Conservation (phyloP, 2,888 invertebrate genomes). For the Mythimna pallens region DNA sequence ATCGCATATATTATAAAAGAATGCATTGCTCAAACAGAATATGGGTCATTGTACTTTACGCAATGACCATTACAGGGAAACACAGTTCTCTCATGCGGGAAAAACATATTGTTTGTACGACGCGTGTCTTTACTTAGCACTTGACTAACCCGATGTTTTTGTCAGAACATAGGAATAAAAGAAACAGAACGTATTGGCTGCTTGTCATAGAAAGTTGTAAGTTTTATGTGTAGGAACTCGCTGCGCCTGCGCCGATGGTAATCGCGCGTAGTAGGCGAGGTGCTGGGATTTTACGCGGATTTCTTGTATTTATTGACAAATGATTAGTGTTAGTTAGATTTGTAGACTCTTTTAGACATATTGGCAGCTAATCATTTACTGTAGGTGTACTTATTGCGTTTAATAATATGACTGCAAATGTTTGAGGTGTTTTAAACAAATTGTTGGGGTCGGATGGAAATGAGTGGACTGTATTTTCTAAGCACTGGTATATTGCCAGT, state of each 20-base stretch:
- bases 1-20: too few relatives aligned
- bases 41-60: neutral
- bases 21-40: too few relatives aligned
- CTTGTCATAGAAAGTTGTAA: slow-evolving; percentile 56
- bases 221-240: slow-evolving; percentile 43
- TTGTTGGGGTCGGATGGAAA: too few relatives aligned
- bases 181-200: slow-evolving; percentile 25
- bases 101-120: neutral
- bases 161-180: slow-evolving; percentile 24
- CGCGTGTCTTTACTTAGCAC: neutral
- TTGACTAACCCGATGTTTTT: slow-evolving; percentile 27
- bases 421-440: neutral
- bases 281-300: slow-evolving; percentile 55
- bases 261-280: slow-evolving; percentile 6
- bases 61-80: neutral
- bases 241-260: slow-evolving; percentile 33
- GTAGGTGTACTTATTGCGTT: neutral
- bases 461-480: too few relatives aligned
- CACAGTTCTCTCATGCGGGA: neutral
- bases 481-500: too few relatives aligned
- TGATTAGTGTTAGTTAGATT: slow-evolving; percentile 5
- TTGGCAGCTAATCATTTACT: neutral
- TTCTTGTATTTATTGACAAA: slow-evolving; percentile 32
- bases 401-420: neutral
- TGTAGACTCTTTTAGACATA: slow-evolving; percentile 8